phyloP scores from a whole-genome alignment of 2,797 vertebrate species.

The Smutsia gigantea region DNA sequence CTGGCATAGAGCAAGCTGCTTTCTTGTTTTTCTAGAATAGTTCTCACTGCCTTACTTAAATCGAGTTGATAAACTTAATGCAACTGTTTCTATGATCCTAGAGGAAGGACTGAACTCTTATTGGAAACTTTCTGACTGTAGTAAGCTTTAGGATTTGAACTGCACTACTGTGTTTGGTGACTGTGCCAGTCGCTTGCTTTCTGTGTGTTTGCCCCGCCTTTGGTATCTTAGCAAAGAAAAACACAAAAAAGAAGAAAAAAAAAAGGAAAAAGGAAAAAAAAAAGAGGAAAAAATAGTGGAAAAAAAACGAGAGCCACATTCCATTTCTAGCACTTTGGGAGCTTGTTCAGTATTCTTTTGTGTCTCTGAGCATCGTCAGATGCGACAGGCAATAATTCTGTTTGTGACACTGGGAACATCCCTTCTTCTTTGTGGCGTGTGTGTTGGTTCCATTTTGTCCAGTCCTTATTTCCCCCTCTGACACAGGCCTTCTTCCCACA shows the following conservation, averaged over 20 bases:
- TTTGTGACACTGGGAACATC: slow-evolving; percentile 91
- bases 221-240: slow-evolving; percentile 88
- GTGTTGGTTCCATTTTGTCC: slow-evolving; percentile 91
- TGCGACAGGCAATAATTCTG: slow-evolving; percentile 92
- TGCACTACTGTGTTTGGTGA: slow-evolving; percentile 91
- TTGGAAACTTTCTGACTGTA: slow-evolving; percentile 88
- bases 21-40: slow-evolving; percentile 89
- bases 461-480: slow-evolving; percentile 84
- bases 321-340: slow-evolving; percentile 88
- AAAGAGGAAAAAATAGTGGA: not conserved
- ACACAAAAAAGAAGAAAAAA: slow-evolving; percentile 22
- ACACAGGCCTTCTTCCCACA: slow-evolving; percentile 89
- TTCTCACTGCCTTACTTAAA: slow-evolving; percentile 94
- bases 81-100: slow-evolving; percentile 89
- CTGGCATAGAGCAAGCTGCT: slow-evolving; percentile 89
- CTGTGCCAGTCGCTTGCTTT: slow-evolving; percentile 91
- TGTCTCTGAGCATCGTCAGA: slow-evolving; percentile 89
- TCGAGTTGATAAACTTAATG: slow-evolving; percentile 90
- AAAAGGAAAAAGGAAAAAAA: slow-evolving; percentile 40
- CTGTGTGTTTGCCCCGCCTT: slow-evolving; percentile 89
- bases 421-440: slow-evolving; percentile 89
- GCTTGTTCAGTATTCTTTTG: slow-evolving; percentile 85
- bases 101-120: slow-evolving; percentile 85
- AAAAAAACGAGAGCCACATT: slow-evolving; percentile 84
- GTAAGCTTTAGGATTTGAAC: slow-evolving; percentile 91